Evolutionary conservation across 2,888 invertebrate species (phyloP).

Genomic region (Falcaria lacertinaria): DNA sequence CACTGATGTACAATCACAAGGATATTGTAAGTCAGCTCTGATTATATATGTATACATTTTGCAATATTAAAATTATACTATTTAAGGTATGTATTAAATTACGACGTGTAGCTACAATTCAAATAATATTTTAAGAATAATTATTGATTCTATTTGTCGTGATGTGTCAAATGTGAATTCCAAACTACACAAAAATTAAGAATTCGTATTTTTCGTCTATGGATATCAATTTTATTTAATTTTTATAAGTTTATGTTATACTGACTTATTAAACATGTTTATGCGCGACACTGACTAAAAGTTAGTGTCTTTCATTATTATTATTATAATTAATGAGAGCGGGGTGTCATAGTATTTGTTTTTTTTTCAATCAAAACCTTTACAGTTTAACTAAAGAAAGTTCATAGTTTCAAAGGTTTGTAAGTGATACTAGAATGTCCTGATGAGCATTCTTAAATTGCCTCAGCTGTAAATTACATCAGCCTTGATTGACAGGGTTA

Average conservation of each 20-base stretch:
- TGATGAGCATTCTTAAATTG: not conserved
- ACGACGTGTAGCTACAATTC: not conserved
- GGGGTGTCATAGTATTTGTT: too few species aligned
- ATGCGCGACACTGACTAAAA: conserved; percentile 21
- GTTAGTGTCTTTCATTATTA: conserved; percentile 37
- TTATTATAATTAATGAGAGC: too few species aligned
- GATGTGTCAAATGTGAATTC: not conserved
- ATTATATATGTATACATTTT: not conserved
- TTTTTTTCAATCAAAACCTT: too few species aligned
- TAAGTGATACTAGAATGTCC: conserved; percentile 1
- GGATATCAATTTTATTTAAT: not conserved
- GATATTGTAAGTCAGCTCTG: not conserved
- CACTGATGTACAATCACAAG: not conserved
- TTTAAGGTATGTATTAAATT: not conserved
- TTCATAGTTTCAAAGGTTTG: too few species aligned
- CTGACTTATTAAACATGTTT: not conserved
- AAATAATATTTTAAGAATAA: not conserved
- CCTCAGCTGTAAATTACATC: conserved; percentile 26
- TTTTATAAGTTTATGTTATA: not conserved
- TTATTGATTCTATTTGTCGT: not conserved
- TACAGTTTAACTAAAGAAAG: too few species aligned
- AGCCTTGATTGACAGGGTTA: conserved; percentile 76
- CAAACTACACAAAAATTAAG: not conserved
- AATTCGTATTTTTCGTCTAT: not conserved
- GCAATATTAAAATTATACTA: not conserved